Evolutionary conservation across 2,113 vertebrate genomes (phyloP), one percentile per base, ranked within the genome.

Genomic region (Sander lucioperca): DNA sequence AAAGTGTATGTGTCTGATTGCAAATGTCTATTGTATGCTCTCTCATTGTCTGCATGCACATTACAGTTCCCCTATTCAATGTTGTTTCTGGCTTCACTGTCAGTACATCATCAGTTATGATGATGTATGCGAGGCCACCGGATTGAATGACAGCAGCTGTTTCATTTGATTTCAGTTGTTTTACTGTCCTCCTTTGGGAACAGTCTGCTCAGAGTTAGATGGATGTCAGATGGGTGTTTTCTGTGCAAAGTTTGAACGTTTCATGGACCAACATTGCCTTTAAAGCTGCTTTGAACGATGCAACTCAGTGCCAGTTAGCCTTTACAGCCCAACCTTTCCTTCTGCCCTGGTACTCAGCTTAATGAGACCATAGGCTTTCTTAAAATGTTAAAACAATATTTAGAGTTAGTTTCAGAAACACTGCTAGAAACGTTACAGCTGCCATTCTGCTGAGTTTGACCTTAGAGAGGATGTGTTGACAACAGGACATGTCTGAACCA

Each of bases 141-240:
- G 6, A 64, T 68, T 80, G 59, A 77, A 75, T 81, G 76, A 74
- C 69, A 81, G 69, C 66, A 59, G 62, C 39, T 45, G 25, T 68
- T 79, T 81, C 19, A 25, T 74, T 77, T 80, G 27, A 43, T 71
- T 84, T 86, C 39, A 47, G 47, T 63, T 69, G 76, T 33, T 85
- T 83, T 77, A 61, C 43, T 23, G 50, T 23, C 27, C 10, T 33
- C 70, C 45, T 50, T 48, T 56, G 39, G 68, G 58, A 77, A 57
- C 21, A 30, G 27, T 70, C 47, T 75, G 77, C 51, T 69, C 63
- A n/a, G 59, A 53, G 23, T 63, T 39, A 15, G 64, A 83, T 74
- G 48, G 50, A 62, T 71, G 62, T 75, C 69, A 62, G 77, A 81
- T 63, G 64, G 48, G 16, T 54, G 15, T 27, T 74, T 9, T 71